Base-by-base conservation (phyloP, 2,888 invertebrate species). In the Pelosia muscerda region DNA sequence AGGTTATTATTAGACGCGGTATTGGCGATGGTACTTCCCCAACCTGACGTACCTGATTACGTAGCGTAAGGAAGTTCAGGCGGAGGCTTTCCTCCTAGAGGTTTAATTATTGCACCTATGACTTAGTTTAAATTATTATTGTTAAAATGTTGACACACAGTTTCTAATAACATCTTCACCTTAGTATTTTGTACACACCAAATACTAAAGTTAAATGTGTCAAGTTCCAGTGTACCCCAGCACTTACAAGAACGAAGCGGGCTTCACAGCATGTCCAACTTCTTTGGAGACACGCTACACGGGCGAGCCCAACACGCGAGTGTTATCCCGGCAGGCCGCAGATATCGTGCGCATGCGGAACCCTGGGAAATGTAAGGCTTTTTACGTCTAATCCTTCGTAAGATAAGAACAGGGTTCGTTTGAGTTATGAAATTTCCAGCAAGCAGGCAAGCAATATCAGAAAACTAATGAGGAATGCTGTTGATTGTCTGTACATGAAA, bases 291-390 rank as follows among this genome's bases (percentile, higher is more conserved):
- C 97, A 71, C 95, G 97, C 75, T 98, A 97, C 87, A 97, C 97
- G 1, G 97, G 97, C 69, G 97, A 97, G 92, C 97, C 97, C 26
- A 97, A 97, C 94, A 97, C 97, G 81, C 95, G 97, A n/a, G 91
- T 87, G 59, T 76, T 82, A 95, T 88, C 95, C 95, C 91, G 95
- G 94, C 93, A 95, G 74, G 96, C 96, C 53, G 97, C 96, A 56
- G 97, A 98, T 88, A 97, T 97, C 82, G 97, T 97, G 84, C 95
- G 97, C 81, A 96, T 97, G 66, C 95, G 95, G 66, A 95, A 94
- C 73, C 94, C 94, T 2, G 94, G 93, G 49, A 92, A 93, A 92
- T 93, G 94, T 94, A 65, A 89, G 92, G 11, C 26, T 61, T 8
- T 57, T 57, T n/a, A 34, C 25, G 2, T 53, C 11, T 22, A 26